Conservation (phyloP, 2,797 vertebrate genomes). For the Bovichtus variegatus region DNA sequence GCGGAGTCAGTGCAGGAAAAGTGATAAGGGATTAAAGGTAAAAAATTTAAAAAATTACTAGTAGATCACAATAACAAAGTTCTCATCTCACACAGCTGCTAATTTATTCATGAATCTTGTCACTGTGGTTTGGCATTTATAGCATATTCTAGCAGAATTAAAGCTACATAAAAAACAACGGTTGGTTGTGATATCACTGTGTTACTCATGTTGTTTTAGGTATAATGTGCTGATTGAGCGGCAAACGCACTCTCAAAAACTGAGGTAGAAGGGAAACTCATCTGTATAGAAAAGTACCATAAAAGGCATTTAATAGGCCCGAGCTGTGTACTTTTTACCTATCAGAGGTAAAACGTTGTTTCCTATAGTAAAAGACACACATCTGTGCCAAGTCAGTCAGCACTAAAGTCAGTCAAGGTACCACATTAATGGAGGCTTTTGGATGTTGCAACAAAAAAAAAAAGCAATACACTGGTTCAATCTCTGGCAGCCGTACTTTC, state of each 20-base stretch:
- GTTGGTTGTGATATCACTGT: not conserved
- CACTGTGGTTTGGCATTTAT: slow-evolving; percentile 19
- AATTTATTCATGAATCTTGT: slow-evolving; percentile 41
- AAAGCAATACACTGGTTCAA: slow-evolving; percentile 25
- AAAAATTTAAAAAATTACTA: slow-evolving; percentile 20
- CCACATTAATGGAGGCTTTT: slow-evolving; percentile 15
- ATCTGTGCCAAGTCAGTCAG: not conserved
- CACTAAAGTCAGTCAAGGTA: slow-evolving; percentile 14
- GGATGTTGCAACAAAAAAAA: slow-evolving; percentile 7
- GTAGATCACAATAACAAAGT: slow-evolving; percentile 32
- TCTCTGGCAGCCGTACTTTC: slow-evolving; percentile 26
- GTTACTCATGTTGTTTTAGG: not conserved
- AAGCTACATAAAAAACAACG: not conserved
- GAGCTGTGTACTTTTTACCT: not conserved
- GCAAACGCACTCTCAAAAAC: not conserved
- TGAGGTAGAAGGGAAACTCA: not conserved
- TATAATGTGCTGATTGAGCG: not conserved
- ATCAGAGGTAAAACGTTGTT: not conserved
- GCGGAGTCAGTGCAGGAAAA: not conserved
- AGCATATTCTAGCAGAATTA: slow-evolving; percentile 7
- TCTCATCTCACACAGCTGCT: slow-evolving; percentile 39
- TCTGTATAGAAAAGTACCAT: not conserved
- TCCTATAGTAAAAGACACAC: not conserved
- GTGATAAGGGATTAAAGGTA: slow-evolving; percentile 26
- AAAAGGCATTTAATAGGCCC: not conserved